These are phyloP conservation scores for Cochlearius cochlearius DNA, from an alignment of 2,113 vertebrate genomes.

Conservation along the genomic window DNA sequence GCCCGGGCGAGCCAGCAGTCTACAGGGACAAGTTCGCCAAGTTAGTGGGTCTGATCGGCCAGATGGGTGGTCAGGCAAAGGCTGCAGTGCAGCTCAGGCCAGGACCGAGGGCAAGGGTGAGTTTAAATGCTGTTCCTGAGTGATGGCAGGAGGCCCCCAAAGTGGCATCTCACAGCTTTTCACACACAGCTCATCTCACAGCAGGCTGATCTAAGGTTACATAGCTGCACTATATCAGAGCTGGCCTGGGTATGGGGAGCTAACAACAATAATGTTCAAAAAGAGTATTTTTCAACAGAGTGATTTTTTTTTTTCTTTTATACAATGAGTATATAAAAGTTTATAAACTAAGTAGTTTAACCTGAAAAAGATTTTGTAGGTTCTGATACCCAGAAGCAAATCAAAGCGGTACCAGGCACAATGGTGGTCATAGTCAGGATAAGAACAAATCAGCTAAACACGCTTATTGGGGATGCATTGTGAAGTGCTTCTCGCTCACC, in stretches of 20 bases:
- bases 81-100: not conserved
- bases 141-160: not conserved
- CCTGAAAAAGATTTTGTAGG: not conserved
- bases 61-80: not conserved
- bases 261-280: not conserved
- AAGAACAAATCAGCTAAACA: not conserved
- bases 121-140: not conserved
- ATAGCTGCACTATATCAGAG: rapidly evolving
- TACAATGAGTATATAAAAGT: not conserved
- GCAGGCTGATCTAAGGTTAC: not conserved
- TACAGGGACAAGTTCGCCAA: not conserved
- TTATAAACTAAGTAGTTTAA: not conserved
- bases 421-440: not conserved
- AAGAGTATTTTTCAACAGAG: not conserved
- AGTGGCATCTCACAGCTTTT: not conserved
- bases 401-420: not conserved
- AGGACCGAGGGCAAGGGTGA: not conserved
- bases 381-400: not conserved
- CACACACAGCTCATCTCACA: not conserved
- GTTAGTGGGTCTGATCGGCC: rapidly evolving
- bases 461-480: rapidly evolving
- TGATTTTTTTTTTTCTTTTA: not conserved
- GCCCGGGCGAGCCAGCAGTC: not conserved
- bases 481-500: not conserved
- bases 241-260: not conserved